A percentile compares a stretch with the other conserved stretches of the same genome.
Conservation (phyloP, 2,113 vertebrate genomes). For the Seriola quinqueradiata region DNA sequence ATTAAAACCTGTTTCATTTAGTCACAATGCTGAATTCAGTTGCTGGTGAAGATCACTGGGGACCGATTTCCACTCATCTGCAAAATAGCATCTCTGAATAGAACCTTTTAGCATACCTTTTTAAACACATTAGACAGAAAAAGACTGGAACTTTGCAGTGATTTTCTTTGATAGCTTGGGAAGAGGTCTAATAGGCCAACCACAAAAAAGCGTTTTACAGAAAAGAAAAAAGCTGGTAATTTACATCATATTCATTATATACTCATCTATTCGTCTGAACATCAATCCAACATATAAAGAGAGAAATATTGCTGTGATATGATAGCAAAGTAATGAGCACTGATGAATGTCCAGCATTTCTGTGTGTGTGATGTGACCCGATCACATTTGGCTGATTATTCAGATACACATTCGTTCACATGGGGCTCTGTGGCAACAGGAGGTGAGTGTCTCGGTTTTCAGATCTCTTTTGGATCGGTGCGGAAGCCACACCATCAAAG, state of each 20-base stretch:
- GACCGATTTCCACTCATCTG: background rate
- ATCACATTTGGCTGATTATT: background rate
- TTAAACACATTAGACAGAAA: background rate
- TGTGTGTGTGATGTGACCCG: background rate
- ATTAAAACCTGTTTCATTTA: background rate
- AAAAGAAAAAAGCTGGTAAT: background rate
- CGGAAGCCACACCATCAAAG: slow-evolving; percentile 76
- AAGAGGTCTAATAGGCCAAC: slow-evolving; percentile 5
- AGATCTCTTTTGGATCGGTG: slow-evolving; percentile 63
- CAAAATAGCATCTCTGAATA: background rate
- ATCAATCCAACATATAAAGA: background rate
- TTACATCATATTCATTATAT: too few relatives aligned
- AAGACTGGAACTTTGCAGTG: slow-evolving; percentile 3
- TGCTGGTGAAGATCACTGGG: background rate
- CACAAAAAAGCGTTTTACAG: too few relatives aligned
- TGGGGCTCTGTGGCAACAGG: slow-evolving; percentile 40
- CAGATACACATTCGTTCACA: background rate
- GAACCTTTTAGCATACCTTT: background rate
- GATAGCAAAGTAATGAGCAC: background rate
- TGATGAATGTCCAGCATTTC: background rate
- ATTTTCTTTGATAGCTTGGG: slow-evolving; percentile 33
- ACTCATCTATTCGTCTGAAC: background rate
- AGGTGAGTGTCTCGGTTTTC: slow-evolving; percentile 35
- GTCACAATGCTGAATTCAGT: background rate
- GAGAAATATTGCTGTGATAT: background rate